Evolutionary conservation across 2,888 invertebrate species (phyloP), one percentile per base, ranked within the genome.

Genomic region (Scaptomyza tumidula): DNA sequence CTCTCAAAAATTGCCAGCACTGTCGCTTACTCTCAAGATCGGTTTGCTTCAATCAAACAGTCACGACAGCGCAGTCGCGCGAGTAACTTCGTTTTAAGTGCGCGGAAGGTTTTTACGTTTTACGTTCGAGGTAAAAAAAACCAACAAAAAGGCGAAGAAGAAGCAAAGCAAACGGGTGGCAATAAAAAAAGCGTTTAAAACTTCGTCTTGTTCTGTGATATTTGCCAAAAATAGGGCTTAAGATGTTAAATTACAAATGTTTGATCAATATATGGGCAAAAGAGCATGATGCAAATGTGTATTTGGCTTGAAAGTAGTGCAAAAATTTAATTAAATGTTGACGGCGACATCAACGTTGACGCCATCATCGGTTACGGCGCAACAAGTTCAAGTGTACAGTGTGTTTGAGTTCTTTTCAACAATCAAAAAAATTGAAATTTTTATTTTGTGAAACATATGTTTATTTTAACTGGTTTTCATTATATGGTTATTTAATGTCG

Each of bases 341-440:
- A 62, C 58, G 61, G 59, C 50, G 71, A 61, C 55, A 29, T 16
- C 39, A 16, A 10, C 45, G 75, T 49, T 73, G 75, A 74, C 75
- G 75, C 63, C 75, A 78, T 58, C 69, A 57, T 44, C 50, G 63
- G 9, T 43, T 44, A 58, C 72, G 49, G 43, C 53, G 71, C 80
- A 80, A 52, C 82, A 83, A 83, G 83, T 88, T 88, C 81, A 83
- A 83, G 78, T 88, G 77, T 71, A 62, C 27, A 57, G 37, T 62
- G 63, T 53, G n/a, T 53, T 27, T 6, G 27, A 64, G 57, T 58
- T 50, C 49, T 50, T 67, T 61, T 68, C 41, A 31, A 35, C 56
- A 67, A 67, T 59, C 6, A 48, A 24, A 33, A 14, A 49, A 67
- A 29, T 19, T 14, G n/a, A 55, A 50, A 16, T 41, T 13, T 61